phyloP scores from a whole-genome alignment of 2,888 invertebrate genomes.

The Conus canariensis region DNA sequence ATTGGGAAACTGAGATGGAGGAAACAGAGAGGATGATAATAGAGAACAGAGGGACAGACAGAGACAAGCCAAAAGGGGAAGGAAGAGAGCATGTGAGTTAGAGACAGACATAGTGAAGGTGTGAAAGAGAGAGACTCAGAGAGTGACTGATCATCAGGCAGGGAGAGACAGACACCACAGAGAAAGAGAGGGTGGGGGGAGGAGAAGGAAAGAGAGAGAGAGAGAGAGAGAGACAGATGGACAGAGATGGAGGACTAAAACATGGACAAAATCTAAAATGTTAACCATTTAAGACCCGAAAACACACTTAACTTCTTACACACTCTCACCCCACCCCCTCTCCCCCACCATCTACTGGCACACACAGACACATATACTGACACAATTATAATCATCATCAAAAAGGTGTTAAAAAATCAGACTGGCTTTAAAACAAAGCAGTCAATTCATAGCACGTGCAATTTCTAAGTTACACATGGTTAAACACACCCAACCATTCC shows the following conservation, averaged over 20 bases:
- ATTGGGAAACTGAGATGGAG: no score
- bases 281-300: no score
- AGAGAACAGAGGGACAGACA: no score
- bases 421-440: neutral
- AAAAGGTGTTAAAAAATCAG: neutral
- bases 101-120: neutral
- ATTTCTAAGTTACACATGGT: no score
- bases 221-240: no score
- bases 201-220: neutral
- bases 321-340: neutral
- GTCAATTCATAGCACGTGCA: neutral
- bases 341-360: neutral
- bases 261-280: neutral
- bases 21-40: no score
- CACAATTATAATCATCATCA: neutral
- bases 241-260: neutral
- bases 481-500: no score
- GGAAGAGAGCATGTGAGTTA: no score
- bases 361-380: neutral
- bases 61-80: no score
- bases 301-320: neutral
- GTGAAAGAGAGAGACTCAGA: neutral
- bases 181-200: neutral
- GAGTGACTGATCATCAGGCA: neutral
- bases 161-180: neutral